Evolutionary conservation across 2,888 invertebrate genomes (phyloP).

Genomic region (Strigamia transsilvanica): DNA sequence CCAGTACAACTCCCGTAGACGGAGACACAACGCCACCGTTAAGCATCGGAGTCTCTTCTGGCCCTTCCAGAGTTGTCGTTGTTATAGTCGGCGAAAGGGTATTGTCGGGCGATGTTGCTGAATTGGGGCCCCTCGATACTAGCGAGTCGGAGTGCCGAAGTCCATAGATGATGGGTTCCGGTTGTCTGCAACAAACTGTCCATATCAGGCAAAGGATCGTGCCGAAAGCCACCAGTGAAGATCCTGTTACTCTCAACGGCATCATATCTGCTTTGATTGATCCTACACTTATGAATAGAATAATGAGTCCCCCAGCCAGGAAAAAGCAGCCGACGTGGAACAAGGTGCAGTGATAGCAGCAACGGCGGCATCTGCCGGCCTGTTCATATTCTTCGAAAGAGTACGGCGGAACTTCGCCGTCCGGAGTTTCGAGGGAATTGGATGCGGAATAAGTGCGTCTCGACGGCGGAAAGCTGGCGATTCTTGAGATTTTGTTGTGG

Average conservation of each 20-base stretch:
- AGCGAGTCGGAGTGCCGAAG: constrained; percentile 55
- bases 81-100: neutral
- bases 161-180: constrained; percentile 4
- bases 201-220: constrained; percentile 55
- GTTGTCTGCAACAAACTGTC: constrained; percentile 54
- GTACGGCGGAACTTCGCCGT: constrained; percentile 32
- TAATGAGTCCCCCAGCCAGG: constrained; percentile 55
- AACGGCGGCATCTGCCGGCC: constrained; percentile 34
- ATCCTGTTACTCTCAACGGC: constrained; percentile 54
- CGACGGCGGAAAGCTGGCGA: constrained; percentile 52
- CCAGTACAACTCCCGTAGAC: neutral
- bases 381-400: constrained; percentile 52
- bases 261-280: constrained; percentile 55
- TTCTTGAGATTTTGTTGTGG: constrained; percentile 54
- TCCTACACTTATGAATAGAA: constrained; percentile 55
- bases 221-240: constrained; percentile 54
- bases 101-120: constrained; percentile 1
- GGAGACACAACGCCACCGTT: neutral
- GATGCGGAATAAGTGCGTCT: constrained; percentile 54
- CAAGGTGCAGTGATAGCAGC: constrained; percentile 52
- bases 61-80: neutral
- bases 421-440: constrained; percentile 54
- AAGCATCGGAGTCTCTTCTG: neutral
- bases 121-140: neutral
- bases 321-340: constrained; percentile 55